Percentiles rank a stretch among this genome's conserved stretches.
These are phyloP conservation scores for Maccullochella peelii DNA, from an alignment of 2,113 vertebrate species.

Conservation along the genomic window DNA sequence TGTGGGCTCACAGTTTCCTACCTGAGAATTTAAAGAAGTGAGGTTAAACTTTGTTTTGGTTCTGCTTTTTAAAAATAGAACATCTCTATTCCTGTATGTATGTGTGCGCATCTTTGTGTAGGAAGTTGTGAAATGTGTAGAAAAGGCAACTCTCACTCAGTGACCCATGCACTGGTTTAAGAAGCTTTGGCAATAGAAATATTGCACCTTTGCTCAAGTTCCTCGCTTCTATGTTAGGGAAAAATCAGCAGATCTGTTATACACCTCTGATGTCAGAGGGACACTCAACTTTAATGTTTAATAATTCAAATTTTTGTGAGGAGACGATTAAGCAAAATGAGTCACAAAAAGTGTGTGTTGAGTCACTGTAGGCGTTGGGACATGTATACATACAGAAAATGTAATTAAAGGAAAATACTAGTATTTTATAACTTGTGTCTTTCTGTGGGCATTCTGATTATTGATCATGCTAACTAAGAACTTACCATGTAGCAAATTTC, in stretches of 20 bases:
- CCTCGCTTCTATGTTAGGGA: neutral
- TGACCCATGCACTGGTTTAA: constrained; percentile 6
- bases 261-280: neutral
- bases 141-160: constrained; percentile 8
- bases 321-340: neutral
- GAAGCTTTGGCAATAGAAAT: constrained; percentile 16
- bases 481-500: neutral
- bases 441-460: neutral
- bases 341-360: neutral
- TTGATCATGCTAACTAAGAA: neutral
- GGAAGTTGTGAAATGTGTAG: neutral
- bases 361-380: neutral
- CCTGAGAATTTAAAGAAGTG: neutral
- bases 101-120: neutral
- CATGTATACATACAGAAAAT: neutral
- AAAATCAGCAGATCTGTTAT: neutral
- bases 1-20: neutral
- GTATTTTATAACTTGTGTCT: neutral
- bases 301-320: neutral
- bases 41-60: neutral
- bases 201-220: constrained; percentile 27
- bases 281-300: neutral
- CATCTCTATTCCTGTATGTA: neutral
- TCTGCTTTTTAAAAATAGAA: constrained; percentile 28
- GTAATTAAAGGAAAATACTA: neutral